phyloP scores from a whole-genome alignment of 1,140 invertebrate genomes.

The silkworm (Bombyx mori) region ASM3026992v2 NC_085121.1:7128501-7129000 shows the following conservation, averaged over 20 bases:
- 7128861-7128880: conserved; percentile 34
- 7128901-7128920: conserved; percentile 16
- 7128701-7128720: conserved; percentile 63
- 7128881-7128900: conserved; percentile 1
- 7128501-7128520: no score
- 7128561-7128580: not conserved
- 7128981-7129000: conserved; percentile 32
- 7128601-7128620: conserved; percentile 4
- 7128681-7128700: conserved; percentile 63
- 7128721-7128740: conserved; percentile 70
- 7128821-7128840: conserved; percentile 67
- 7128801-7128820: conserved; percentile 71
- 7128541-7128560: no score
- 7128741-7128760: conserved; percentile 69
- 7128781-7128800: conserved; percentile 62
- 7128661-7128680: conserved; percentile 42
- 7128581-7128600: conserved; percentile 23
- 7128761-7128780: conserved; percentile 66
- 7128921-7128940: conserved; percentile 9
- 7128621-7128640: conserved; percentile 3
- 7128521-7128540: no score
- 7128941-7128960: conserved; percentile 32
- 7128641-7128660: conserved; percentile 17
- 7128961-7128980: conserved; percentile 54
- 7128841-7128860: conserved; percentile 66